phyloP scores from a whole-genome alignment of 2,888 invertebrate genomes.

The Mimas tiliae region DNA sequence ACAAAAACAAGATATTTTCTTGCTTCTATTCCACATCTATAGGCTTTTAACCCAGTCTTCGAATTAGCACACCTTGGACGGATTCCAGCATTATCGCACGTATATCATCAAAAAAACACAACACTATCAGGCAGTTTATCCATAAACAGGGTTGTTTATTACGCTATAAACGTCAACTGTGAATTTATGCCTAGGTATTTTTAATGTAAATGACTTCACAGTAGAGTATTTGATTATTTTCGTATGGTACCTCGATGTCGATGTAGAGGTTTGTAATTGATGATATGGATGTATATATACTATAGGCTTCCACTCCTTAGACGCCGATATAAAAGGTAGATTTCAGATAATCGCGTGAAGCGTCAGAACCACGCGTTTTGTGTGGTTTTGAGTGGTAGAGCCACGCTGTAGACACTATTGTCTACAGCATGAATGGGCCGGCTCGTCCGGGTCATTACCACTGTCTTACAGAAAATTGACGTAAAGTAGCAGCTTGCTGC shows the following conservation, averaged over 20 bases:
- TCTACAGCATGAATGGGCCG: too few relatives aligned
- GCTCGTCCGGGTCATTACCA: too few relatives aligned
- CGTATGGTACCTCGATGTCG: not conserved
- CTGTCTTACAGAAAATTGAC: too few relatives aligned
- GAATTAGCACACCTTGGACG: conserved; percentile 19
- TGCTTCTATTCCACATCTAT: not conserved
- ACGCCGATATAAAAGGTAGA: too few relatives aligned
- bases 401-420: too few relatives aligned
- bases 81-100: conserved; percentile 16
- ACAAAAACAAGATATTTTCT: too few relatives aligned
- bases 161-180: conserved; percentile 12
- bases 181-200: conserved; percentile 21
- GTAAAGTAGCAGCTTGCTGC: too few relatives aligned
- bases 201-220: conserved; percentile 22
- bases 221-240: conserved; percentile 14
- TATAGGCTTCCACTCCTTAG: too few relatives aligned
- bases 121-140: conserved; percentile 21
- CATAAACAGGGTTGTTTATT: conserved; percentile 24
- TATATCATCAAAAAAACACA: conserved; percentile 17
- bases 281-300: not conserved
- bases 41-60: not conserved
- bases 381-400: too few relatives aligned
- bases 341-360: too few relatives aligned
- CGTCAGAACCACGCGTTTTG: too few relatives aligned
- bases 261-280: not conserved